Evolutionary conservation across 2,113 vertebrate species (phyloP), one percentile per base, ranked within the genome.

Genomic region (Pionites leucogaster): DNA sequence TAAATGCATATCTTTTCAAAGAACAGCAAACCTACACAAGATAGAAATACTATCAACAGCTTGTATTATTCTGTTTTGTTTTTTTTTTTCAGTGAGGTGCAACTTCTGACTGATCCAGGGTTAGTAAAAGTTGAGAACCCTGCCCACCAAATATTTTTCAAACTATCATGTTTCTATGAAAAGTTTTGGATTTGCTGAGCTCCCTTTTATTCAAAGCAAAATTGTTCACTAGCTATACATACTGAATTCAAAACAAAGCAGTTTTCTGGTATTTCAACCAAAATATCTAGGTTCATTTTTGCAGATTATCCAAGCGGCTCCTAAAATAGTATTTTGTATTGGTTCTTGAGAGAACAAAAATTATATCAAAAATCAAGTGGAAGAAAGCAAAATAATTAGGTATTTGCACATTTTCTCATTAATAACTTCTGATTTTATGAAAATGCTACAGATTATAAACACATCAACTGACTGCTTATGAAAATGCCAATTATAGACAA

Each of bases 1-100:
- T 12, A 52, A 9, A 6, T 70, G 4, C 39, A 63, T 57, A 24
- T 63, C 31, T 41, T 75, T 12, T 47, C 0, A 0, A 88, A 82
- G 41, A 88, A 57, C 10, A 67, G 27, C n/a, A 47, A 67, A 71
- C 6, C 24, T 49, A 53, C 11, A 29, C 17, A 70, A 85, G 37
- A 23, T 4, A 39, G 11, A 88, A 85, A 74, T 17, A 28, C 4
- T 22, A 2, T n/a, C 35, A 42, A 46, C 13, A 3, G 5, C 46
- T 72, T 50, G 17, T 37, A 57, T 23, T 23, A 3, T 53, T 39
- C 3, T 35, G 50, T 28, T n/a, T 55, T 41, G 53, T 7, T 12
- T 12, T 27, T 69, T 63, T 52, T 63, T 17, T 57, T 60, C 23
- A 42, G 4, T 19, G 18, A 62, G 19, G 17, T 62, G 9, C 22